Base-by-base conservation (phyloP, 1,140 invertebrate genomes). In the Atopsyche davidsoni region DNA sequence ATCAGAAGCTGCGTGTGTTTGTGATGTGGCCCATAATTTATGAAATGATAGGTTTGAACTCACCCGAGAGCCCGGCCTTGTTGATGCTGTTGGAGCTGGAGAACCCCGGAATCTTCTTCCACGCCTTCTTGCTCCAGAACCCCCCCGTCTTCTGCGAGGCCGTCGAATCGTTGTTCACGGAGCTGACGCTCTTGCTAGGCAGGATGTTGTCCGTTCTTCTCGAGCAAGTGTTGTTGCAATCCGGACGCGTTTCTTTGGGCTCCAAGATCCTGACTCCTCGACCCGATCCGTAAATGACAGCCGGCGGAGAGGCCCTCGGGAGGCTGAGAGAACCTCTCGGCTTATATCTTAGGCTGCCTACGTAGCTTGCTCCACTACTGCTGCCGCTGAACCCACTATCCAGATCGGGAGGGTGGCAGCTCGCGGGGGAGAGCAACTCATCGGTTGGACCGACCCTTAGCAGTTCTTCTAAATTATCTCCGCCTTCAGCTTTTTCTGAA, bases 381-480 rank as follows among this genome's bases (percentile, higher is more conserved):
- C 84, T 86, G 54, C 85, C 83, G 67, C 84, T 86, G 65, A 87
- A 87, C 22, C 86, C 85, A 63, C 84, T 87, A 67, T 88, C 85
- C 59, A 86, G 71, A 65, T 86, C 85, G 42, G 81, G 82, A 46
- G 79, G 78, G 59, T 78, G 73, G 67, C 79, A 75, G 64, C 62
- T 72, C 64, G 72, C 80, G 47, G 82, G 79, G 14, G 81, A 83
- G 60, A 81, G 71, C 46, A 86, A 72, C 54, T 86, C 81, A 62
- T 87, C 84, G 25, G 85, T 85, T 1, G 83, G 80, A 53, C 81
- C 80, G 54, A 84, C 80, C 59, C 76, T 75, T 51, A 83, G 67
- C 16, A 83, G 64, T 67, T 85, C 81, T 61, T 84, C 82, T 47
- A 82, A 66, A 60, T 77, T 68, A 63, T 79, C 68, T 67, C 77